Conservation (phyloP, 2,888 invertebrate genomes). For the Cloeon dipterum region DNA sequence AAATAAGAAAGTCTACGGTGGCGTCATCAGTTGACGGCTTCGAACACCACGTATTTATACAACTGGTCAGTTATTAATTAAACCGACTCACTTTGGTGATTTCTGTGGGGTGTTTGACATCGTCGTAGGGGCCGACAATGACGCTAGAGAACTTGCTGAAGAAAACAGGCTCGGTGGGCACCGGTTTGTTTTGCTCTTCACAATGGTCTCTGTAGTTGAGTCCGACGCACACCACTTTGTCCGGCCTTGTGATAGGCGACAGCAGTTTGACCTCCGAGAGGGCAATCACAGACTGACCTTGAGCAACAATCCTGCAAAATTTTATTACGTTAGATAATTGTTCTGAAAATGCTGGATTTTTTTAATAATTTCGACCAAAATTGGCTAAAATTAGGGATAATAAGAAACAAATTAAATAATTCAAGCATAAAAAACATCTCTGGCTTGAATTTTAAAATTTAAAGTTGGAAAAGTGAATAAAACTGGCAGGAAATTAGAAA, state of each 20-base stretch:
- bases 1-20: no score
- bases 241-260: slow-evolving; percentile 54
- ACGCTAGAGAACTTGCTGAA: slow-evolving; percentile 71
- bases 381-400: no score
- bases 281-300: slow-evolving; percentile 25
- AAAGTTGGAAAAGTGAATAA: no score
- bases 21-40: no score
- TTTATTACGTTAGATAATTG: no score
- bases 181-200: slow-evolving; percentile 48
- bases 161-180: slow-evolving; percentile 58
- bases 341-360: no score
- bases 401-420: no score
- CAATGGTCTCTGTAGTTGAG: slow-evolving; percentile 75
- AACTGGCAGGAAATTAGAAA: no score
- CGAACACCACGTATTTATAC: no score
- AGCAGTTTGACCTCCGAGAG: slow-evolving; percentile 32
- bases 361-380: no score
- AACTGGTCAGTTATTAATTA: not conserved
- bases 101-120: slow-evolving; percentile 31
- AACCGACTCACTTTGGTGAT: slow-evolving; percentile 13
- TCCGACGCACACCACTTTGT: slow-evolving; percentile 68
- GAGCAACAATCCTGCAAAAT: slow-evolving; percentile 13
- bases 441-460: no score
- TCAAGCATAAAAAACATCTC: no score
- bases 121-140: slow-evolving; percentile 47